Evolutionary conservation across 1,140 invertebrate species (phyloP), one percentile per base, ranked within the genome.

Genomic region (Drosophila orena): DNA sequence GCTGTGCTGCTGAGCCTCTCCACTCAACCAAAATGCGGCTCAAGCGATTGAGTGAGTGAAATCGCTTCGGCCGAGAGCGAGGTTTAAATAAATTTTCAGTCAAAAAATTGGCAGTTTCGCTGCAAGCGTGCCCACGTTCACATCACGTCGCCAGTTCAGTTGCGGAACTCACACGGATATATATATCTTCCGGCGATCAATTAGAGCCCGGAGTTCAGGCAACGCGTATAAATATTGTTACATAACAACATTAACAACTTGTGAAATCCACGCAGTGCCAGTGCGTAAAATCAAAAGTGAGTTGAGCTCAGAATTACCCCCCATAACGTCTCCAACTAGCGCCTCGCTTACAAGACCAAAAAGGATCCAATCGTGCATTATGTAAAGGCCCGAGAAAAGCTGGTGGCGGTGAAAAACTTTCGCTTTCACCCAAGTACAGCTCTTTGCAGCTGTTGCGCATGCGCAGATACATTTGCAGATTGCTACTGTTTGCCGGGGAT

Each of bases 71-170:
- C 24, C 73, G 40, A 70, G 79, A 81, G 71, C 84, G 79, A 40
- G 85, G 80, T 77, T 91, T 91, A 91, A 91, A 91, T 89, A 91
- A 75, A 76, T 81, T 89, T 91, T 91, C 89, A 91, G 75, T 59
- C 81, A 58, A 65, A 91, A 89, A 79, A 79, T 60, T 42, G 70
- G 53, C 81, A 91, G 89, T 91, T 91, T 77, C 84, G 80, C 89
- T 81, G 75, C 88, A 85, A 81, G 78, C 89, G 80, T 88, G 64
- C 62, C 60, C 78, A 79, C 84, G 81, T 85, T 84, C 76, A 91
- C 89, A 91, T 73, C 88, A 24, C 24, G 76, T 78, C 66, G 81
- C 62, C 83, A 57, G 42, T 70, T 56, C 15, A 38, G 37, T 15
- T 47, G 66, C 50, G 66, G 52, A 70, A 37, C 66, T 70, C 64